A percentile compares a stretch with the other conserved stretches of the same genome.
phyloP scores from a whole-genome alignment of 2,888 invertebrate genomes.

The Trichogramma dendrolimi region DNA sequence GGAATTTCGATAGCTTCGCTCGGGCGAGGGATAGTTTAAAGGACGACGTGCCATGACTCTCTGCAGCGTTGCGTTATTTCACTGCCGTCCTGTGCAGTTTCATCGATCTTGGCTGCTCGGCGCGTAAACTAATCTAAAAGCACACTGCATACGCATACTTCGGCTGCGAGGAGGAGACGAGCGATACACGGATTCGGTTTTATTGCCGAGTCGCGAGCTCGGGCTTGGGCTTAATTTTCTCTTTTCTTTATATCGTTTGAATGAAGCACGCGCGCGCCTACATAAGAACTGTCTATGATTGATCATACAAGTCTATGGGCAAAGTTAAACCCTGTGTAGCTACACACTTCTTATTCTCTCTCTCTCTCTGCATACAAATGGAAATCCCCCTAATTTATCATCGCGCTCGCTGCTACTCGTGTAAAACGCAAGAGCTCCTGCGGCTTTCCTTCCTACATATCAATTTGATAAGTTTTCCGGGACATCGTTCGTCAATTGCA shows the following conservation, averaged over 20 bases:
- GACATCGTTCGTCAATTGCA: too few species aligned
- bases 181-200: constrained; percentile 15
- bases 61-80: too few species aligned
- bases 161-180: constrained; percentile 6
- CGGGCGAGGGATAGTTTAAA: not conserved
- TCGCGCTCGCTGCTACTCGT: constrained; percentile 35
- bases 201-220: not conserved
- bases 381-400: constrained; percentile 49
- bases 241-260: constrained; percentile 33
- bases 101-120: too few species aligned
- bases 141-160: too few species aligned
- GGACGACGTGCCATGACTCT: not conserved
- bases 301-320: constrained; percentile 42
- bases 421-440: too few species aligned
- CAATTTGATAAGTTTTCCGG: too few species aligned
- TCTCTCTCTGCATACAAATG: constrained; percentile 45
- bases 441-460: too few species aligned
- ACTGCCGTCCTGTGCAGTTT: too few species aligned
- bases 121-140: too few species aligned
- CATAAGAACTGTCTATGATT: constrained; percentile 40
- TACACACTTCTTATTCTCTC: constrained; percentile 45
- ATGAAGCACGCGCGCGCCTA: constrained; percentile 8
- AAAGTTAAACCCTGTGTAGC: constrained; percentile 44
- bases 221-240: not conserved
- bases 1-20: constrained; percentile 25